Conservation (phyloP, 2,113 vertebrate genomes). For the Perognathus longimembris region DNA sequence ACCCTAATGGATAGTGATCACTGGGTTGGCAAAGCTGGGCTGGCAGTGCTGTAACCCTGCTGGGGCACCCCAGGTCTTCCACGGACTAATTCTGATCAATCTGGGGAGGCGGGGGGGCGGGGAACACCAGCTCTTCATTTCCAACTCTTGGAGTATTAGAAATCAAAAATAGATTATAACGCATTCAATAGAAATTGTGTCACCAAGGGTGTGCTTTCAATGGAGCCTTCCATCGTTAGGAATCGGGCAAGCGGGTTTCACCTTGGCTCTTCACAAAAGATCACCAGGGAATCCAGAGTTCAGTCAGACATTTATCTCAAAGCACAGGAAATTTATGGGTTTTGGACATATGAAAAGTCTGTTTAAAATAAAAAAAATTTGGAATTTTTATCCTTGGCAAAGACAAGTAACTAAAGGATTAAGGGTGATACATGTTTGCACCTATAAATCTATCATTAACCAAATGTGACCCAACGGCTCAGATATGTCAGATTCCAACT, state of each 20-base stretch:
- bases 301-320: constrained; percentile 80
- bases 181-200: neutral
- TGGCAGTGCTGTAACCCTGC: neutral
- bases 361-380: constrained; percentile 69
- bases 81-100: neutral
- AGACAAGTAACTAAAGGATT: constrained; percentile 76
- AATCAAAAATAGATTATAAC: neutral
- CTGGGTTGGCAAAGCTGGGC: constrained; percentile 26
- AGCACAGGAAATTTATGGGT: constrained; percentile 70
- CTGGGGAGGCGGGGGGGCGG: neutral
- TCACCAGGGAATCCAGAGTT: constrained; percentile 73
- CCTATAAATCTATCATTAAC: constrained; percentile 78
- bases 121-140: constrained; percentile 1
- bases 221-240: constrained; percentile 5
- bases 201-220: neutral
- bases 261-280: constrained; percentile 63
- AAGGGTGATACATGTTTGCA: constrained; percentile 69
- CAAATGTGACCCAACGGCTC: constrained; percentile 60
- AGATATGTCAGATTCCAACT: constrained; percentile 71
- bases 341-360: constrained; percentile 74
- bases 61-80: neutral
- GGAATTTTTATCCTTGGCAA: constrained; percentile 70
- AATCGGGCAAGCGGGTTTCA: neutral
- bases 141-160: neutral
- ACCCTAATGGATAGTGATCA: constrained; percentile 69